A percentile compares a stretch with the other conserved stretches of the same genome.
phyloP scores from a whole-genome alignment of 2,113 vertebrate genomes.

The Aldabrachelys gigantea region DNA sequence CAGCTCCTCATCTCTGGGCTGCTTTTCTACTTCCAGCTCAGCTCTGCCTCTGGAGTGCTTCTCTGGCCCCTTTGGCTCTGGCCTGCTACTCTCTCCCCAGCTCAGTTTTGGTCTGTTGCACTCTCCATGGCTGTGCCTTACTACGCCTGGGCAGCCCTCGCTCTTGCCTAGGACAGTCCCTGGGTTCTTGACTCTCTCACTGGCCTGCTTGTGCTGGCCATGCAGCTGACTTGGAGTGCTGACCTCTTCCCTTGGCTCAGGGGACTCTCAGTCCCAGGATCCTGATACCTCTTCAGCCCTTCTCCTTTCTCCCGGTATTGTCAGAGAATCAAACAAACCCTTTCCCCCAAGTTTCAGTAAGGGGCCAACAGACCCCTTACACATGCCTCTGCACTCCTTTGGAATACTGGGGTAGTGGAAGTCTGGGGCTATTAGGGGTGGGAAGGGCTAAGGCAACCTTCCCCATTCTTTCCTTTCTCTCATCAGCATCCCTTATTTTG shows the following conservation, averaged over 20 bases:
- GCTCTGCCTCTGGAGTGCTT: background rate
- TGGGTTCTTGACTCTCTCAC: background rate
- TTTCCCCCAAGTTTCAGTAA: background rate
- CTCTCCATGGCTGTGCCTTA: background rate
- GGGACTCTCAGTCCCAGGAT: background rate
- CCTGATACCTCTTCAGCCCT: background rate
- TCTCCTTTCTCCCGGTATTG: background rate
- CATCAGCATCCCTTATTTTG: background rate
- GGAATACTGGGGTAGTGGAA: background rate
- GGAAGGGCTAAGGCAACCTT: background rate
- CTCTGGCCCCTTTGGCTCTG: background rate
- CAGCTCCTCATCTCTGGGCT: background rate
- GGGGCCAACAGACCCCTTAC: background rate
- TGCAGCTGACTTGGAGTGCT: background rate
- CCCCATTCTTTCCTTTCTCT: background rate
- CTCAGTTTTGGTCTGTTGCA: background rate
- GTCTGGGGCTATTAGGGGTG: background rate
- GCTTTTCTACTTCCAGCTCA: background rate
- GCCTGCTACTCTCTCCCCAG: background rate
- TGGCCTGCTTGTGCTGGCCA: too few relatives aligned
- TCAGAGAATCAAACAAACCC: background rate
- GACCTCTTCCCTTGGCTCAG: background rate
- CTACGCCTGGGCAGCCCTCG: background rate
- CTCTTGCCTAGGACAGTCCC: background rate
- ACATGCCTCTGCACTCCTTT: background rate